A percentile compares a stretch with the other conserved stretches of the same genome.
phyloP scores from a whole-genome alignment of 1,140 invertebrate species.

The Battus philenor region DNA sequence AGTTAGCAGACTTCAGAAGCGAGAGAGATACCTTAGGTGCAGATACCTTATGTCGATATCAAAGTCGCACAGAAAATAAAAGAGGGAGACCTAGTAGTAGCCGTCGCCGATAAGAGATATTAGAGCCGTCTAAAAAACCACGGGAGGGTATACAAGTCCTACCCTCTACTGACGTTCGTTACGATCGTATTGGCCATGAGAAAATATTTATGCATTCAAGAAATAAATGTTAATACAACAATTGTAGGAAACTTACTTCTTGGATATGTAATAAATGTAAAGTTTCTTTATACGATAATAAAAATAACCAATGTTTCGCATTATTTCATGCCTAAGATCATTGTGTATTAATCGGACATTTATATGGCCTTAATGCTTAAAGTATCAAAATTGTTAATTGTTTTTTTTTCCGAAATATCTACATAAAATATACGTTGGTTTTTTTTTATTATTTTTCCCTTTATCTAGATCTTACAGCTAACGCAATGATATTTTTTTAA shows the following conservation, averaged over 20 bases:
- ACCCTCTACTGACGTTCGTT: conserved; percentile 8
- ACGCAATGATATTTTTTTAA: conserved; percentile 24
- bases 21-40: too few relatives aligned
- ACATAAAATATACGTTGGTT: conserved; percentile 29
- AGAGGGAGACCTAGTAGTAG: conserved; percentile 19
- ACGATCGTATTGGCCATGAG: conserved; percentile 22
- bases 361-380: conserved; percentile 25
- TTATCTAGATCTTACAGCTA: conserved; percentile 27
- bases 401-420: conserved; percentile 30
- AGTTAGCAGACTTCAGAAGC: conserved; percentile 24
- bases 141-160: conserved; percentile 8
- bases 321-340: conserved; percentile 17
- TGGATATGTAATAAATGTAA: conserved; percentile 25
- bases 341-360: conserved; percentile 9
- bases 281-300: conserved; percentile 24
- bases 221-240: conserved; percentile 22
- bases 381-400: conserved; percentile 33
- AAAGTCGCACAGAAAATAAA: conserved; percentile 20
- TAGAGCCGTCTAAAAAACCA: conserved; percentile 18
- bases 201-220: conserved; percentile 22
- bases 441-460: conserved; percentile 30
- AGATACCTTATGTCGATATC: conserved; percentile 20
- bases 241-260: conserved; percentile 22
- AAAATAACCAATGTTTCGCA: conserved; percentile 19
- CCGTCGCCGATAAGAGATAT: conserved; percentile 17